Conservation (phyloP, 2,888 invertebrate genomes). For the Lasius platythorax region DNA sequence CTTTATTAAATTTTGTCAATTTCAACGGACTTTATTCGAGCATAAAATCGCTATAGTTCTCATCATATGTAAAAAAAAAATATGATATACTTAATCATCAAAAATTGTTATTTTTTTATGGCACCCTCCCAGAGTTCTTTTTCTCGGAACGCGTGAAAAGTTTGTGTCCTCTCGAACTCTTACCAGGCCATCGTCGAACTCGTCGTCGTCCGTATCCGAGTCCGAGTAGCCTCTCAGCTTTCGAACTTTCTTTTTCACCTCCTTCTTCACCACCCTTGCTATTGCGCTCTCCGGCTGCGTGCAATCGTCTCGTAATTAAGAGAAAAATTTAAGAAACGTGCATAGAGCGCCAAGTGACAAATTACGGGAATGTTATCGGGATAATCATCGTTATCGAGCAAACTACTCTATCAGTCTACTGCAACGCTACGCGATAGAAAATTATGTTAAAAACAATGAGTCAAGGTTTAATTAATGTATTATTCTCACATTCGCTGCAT, state of each 20-base stretch:
- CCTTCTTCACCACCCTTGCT: constrained; percentile 87
- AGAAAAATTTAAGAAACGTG: constrained; percentile 43
- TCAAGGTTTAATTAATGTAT: constrained; percentile 19
- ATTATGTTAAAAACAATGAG: constrained; percentile 18
- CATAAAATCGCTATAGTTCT: background rate
- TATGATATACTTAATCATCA: background rate
- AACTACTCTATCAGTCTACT: constrained; percentile 7
- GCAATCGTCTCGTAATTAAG: constrained; percentile 69
- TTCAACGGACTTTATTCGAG: background rate
- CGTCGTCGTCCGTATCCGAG: constrained; percentile 89
- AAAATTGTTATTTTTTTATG: background rate
- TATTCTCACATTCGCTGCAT: background rate
- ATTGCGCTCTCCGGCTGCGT: constrained; percentile 89
- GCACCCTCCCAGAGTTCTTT: background rate
- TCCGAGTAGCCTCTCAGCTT: constrained; percentile 84
- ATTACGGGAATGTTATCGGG: constrained; percentile 39
- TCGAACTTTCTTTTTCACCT: constrained; percentile 87
- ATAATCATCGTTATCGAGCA: constrained; percentile 17
- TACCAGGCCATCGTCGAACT: constrained; percentile 92
- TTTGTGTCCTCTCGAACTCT: constrained; percentile 79
- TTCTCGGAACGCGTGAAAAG: constrained; percentile 38
- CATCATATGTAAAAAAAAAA: background rate
- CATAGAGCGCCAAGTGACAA: background rate
- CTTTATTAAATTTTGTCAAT: background rate
- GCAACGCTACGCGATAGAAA: background rate